These are phyloP conservation scores for Carlito syrichta DNA, from an alignment of 2,113 vertebrate species.

Conservation along the genomic window DNA sequence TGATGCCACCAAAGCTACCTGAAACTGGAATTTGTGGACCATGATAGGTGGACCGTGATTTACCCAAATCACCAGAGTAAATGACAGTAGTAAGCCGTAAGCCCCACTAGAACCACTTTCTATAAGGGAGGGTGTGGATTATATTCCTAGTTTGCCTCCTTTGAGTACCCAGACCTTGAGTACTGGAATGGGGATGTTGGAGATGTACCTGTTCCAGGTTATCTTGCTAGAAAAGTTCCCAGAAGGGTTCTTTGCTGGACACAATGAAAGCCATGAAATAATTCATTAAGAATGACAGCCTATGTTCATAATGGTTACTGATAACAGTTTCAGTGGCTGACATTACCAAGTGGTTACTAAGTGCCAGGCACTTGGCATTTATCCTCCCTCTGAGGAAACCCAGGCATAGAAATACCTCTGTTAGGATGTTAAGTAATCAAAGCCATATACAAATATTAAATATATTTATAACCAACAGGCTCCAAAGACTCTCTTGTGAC, in stretches of 20 bases:
- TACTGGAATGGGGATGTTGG: background rate
- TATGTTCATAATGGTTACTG: background rate
- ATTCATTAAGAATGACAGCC: background rate
- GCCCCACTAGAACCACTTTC: background rate
- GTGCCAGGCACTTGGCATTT: background rate
- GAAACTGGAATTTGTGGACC: background rate
- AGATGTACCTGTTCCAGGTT: background rate
- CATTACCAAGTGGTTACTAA: background rate
- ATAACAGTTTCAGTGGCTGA: background rate
- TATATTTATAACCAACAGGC: background rate
- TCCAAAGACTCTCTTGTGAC: background rate
- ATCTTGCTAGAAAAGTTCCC: background rate
- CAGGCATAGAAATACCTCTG: background rate
- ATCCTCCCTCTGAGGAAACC: background rate
- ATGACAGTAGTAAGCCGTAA: background rate
- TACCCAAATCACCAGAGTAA: background rate
- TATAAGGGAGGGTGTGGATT: background rate
- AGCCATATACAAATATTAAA: background rate
- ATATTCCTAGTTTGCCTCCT: background rate
- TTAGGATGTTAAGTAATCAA: background rate
- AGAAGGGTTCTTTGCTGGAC: background rate
- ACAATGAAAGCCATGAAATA: background rate
- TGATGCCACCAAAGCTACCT: background rate
- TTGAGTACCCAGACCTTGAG: background rate
- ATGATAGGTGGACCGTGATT: too few species aligned